Base-by-base conservation (phyloP, 2,888 invertebrate species). In the Acleris laterana region DNA sequence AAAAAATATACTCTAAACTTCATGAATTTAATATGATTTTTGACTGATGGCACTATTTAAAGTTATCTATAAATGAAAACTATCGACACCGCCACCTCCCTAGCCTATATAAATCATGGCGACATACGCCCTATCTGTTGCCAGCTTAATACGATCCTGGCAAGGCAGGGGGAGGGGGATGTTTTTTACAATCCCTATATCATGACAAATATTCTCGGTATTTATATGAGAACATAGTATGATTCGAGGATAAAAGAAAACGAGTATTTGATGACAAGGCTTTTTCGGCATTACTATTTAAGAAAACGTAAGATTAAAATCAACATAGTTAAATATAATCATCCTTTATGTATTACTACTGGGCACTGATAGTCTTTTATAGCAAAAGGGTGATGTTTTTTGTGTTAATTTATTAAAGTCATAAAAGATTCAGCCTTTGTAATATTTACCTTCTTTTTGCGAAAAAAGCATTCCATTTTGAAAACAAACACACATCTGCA, bases 51-150 rank as follows among this genome's bases (percentile, higher is more conserved):
- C 16, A n/a, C 6, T n/a, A 11, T 7, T 11, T 1, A 20, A 20
- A 49, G 7, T 57, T 57, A 57, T 57, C 57, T 46, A 57, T 11
- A 46, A 57, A 11, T 53, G 9, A 46, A 46, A 46, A 38, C 38
- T 5, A 55, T 55, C 50, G 55, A 56, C 44, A 25, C 1, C 16
- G 16, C n/a, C 56, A 32, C 65, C 42, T 28, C 60, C n/a, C 60
- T 65, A 16, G n/a, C 55, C 53, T 25, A 61, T 56, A 65, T 68
- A 68, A 68, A 68, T 68, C 68, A 68, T 63, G 59, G 50, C 52
- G 60, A 68, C 68, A 68, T 68, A 63, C 63, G 63, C 63, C 68
- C 68, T 63, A 68, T 68, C 68, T 63, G 58, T 63, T 59, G 68
- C 61, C 61, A 50, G 68, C 46, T 68, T 68, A 68, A 68, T 68